These are phyloP conservation scores for Malaclemys terrapin DNA, from an alignment of 2,113 vertebrate species.

Conservation along the genomic window DNA sequence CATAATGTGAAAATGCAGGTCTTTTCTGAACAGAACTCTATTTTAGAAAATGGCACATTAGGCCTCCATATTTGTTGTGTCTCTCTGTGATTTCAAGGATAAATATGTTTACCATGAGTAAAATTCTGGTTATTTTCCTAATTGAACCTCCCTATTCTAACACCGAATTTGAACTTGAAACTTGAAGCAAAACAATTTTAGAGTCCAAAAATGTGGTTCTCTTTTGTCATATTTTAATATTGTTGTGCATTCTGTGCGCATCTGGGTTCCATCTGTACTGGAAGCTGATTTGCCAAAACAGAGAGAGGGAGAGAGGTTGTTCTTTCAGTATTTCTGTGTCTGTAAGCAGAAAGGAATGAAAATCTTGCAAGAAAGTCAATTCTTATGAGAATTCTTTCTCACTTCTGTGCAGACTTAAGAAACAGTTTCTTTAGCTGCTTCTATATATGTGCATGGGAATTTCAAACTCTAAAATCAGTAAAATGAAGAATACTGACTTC, in stretches of 20 bases:
- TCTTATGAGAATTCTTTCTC: conserved; percentile 58
- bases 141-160: not conserved
- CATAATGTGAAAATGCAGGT: not conserved
- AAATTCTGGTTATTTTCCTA: not conserved
- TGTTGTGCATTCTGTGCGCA: not conserved
- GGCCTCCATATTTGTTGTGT: not conserved
- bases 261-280: conserved; percentile 35
- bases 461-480: conserved; percentile 45
- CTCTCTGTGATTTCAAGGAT: not conserved
- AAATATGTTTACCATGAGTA: not conserved
- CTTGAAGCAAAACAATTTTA: not conserved
- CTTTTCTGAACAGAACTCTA: not conserved
- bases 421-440: conserved; percentile 43
- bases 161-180: not conserved
- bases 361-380: conserved; percentile 55
- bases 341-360: conserved; percentile 63
- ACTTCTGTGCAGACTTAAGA: conserved; percentile 29
- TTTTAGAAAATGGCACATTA: not conserved
- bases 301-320: conserved; percentile 13
- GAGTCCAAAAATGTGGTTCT: not conserved
- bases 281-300: conserved; percentile 38
- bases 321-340: conserved; percentile 59
- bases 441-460: conserved; percentile 33
- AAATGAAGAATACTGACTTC: conserved; percentile 67
- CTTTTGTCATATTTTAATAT: not conserved